Evolutionary conservation across 2,888 invertebrate genomes (phyloP).

Genomic region (Meteorus colon): DNA sequence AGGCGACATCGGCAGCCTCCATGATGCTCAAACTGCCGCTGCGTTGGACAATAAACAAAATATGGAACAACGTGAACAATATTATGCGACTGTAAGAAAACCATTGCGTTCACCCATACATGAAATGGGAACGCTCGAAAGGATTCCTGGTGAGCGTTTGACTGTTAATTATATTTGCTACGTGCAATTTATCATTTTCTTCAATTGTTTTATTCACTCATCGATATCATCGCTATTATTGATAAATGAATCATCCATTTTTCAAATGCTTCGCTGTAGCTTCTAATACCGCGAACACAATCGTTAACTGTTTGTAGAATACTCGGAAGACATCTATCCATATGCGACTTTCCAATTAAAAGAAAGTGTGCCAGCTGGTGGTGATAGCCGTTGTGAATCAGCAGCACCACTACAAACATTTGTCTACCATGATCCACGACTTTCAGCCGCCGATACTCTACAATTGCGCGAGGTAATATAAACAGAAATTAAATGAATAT

Average conservation of each 20-base stretch:
- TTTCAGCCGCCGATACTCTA: constrained; percentile 83
- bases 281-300: constrained; percentile 38
- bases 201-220: background rate
- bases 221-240: background rate
- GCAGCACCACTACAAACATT: constrained; percentile 77
- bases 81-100: constrained; percentile 75
- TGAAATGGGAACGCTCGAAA: constrained; percentile 73
- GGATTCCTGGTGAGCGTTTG: constrained; percentile 73
- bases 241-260: background rate
- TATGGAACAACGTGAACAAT: constrained; percentile 75
- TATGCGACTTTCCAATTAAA: constrained; percentile 79
- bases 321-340: constrained; percentile 78
- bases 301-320: constrained; percentile 73
- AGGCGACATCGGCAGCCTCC: constrained; percentile 70
- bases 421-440: constrained; percentile 92
- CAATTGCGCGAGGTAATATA: constrained; percentile 81
- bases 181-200: constrained; percentile 2
- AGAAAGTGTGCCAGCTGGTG: constrained; percentile 86
- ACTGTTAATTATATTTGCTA: constrained; percentile 34
- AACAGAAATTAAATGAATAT: no score
- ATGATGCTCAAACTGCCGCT: constrained; percentile 70
- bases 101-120: constrained; percentile 73
- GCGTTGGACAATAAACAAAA: constrained; percentile 72
- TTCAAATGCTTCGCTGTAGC: constrained; percentile 32
- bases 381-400: constrained; percentile 90